Evolutionary conservation across 1,140 invertebrate genomes (phyloP), one percentile per base, ranked within the genome.

Genomic region (Penaeus chinensis): DNA sequence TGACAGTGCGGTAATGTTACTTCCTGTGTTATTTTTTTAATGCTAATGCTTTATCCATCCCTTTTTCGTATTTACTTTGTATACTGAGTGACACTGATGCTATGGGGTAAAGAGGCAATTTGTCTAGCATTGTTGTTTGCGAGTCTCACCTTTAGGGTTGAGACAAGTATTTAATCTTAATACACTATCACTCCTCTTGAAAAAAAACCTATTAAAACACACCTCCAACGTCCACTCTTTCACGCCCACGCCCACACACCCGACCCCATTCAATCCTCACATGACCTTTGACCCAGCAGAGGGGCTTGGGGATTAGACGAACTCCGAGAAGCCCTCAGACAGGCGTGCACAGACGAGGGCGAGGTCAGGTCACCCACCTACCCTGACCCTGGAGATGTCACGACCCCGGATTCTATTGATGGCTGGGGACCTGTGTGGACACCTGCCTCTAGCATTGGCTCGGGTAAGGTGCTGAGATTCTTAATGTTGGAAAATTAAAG

Each of bases 371-470:
- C 54, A n/a, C 60, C 27, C 60, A 22, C 2, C 60, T 62, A 54
- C 16, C 79, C 79, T n/a, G 85, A 87, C 32, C 69, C 69, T 20
- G 27, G 27, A 3, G 85, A 82, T 20, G 79, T 87, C 24, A 76
- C 79, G 66, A 87, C 85, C n/a, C 85, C 85, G 22, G 85, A 87
- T 79, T 87, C 85, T 11, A 71, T 87, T 22, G 85, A 87, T 54
- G 79, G 85, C 54, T 87, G 85, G 85, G 79, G 42, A 76, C 85
- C 85, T 0, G 80, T 82, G 27, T 87, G 85, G 85, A 87, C 85
- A 2, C 85, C 85, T 11, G 85, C 85, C 47, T 87, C 85, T 61
- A 87, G 85, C 27, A 76, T 87, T 27, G 85, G 79, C 47, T 82
- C 85, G 22, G 85, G 85, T 87, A 37, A 62, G 80, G 19, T 16